Base-by-base conservation (phyloP, 2,797 vertebrate species). In the Xyrichtys novacula region DNA sequence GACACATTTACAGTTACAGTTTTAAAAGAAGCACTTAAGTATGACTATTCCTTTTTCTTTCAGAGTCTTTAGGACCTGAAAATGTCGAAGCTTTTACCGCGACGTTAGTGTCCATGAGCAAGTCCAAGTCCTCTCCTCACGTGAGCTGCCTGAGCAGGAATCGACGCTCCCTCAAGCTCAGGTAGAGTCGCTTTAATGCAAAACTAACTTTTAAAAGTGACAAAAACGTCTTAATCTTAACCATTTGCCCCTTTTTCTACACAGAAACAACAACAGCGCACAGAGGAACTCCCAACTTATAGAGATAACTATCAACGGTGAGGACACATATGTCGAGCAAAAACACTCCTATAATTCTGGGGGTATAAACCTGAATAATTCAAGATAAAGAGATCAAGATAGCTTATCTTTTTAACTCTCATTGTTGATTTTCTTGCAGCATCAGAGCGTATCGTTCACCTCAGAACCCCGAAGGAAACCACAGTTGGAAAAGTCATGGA, bases 391-490 rank as follows among this genome's bases (percentile, higher is more conserved):
- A n/a, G n/a, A n/a, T n/a, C n/a, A n/a, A n/a, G n/a, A n/a, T n/a
- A n/a, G n/a, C n/a, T n/a, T n/a, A n/a, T 54, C 2, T 48, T 1
- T n/a, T 44, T 43, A 44, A 47, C 31, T 63, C 17, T 69, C 15
- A 70, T 1, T 72, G 54, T 42, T 29, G 29, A 48, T 65, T 78
- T 60, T 85, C 63, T 81, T 89, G 59, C 77, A 94, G 94, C 82
- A 1, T 85, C 88, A n/a, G 85, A 94, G 60, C 83, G 83, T 60
- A 93, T 93, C 11, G 87, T 92, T 57, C 87, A 91, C 80, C 86
- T 93, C 43, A 83, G 91, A 66, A 89, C 92, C 15, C 91, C 93
- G 8, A 94, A 84, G 65, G 83, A 91, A 52, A 90, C 64, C 17
- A 85, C 87, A 6, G 85, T 93, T 50, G 78, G 55, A 70, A 90